Percentiles rank a stretch among this genome's conserved stretches.
Evolutionary conservation across 1,140 invertebrate species (phyloP).

Genomic region (Temnothorax curvispinosus): DNA sequence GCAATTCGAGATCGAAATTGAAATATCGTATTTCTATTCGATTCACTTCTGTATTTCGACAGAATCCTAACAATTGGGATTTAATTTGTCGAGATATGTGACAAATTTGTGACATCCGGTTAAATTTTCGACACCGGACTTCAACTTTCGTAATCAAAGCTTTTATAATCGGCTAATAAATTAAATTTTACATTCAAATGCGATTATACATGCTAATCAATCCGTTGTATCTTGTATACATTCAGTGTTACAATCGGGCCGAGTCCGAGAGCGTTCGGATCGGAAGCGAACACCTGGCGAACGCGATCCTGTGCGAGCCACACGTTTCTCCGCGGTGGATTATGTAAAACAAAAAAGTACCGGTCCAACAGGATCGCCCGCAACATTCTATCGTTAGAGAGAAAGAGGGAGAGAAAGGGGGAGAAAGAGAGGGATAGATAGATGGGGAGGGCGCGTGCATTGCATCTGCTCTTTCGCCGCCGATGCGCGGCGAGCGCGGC

Average conservation of each 20-base stretch:
- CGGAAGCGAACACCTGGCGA: constrained; percentile 54
- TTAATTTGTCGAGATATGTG: not conserved
- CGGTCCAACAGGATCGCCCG: constrained; percentile 47
- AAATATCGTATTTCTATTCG: not conserved
- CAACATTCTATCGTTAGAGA: constrained; percentile 42
- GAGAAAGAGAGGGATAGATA: not conserved
- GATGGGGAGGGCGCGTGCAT: not conserved
- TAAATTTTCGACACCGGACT: not conserved
- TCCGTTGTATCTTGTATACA: not conserved
- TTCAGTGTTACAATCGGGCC: not conserved
- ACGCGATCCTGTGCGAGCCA: constrained; percentile 9
- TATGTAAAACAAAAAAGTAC: constrained; percentile 61
- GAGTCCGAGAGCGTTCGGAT: not conserved
- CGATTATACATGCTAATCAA: constrained; percentile 23
- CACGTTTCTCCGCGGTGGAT: constrained; percentile 41
- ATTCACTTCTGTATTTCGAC: not conserved
- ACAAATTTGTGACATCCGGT: not conserved
- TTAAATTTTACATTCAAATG: not conserved
- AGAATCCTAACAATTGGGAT: not conserved
- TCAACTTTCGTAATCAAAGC: not conserved
- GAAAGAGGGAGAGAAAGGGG: not conserved
- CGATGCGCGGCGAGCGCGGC: not conserved
- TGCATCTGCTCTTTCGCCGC: constrained; percentile 32
- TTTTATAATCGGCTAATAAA: not conserved
- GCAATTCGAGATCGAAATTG: not conserved